These are phyloP conservation scores for Hoplostethus mediterraneus DNA, from an alignment of 2,797 vertebrate species.

Conservation along the genomic window DNA sequence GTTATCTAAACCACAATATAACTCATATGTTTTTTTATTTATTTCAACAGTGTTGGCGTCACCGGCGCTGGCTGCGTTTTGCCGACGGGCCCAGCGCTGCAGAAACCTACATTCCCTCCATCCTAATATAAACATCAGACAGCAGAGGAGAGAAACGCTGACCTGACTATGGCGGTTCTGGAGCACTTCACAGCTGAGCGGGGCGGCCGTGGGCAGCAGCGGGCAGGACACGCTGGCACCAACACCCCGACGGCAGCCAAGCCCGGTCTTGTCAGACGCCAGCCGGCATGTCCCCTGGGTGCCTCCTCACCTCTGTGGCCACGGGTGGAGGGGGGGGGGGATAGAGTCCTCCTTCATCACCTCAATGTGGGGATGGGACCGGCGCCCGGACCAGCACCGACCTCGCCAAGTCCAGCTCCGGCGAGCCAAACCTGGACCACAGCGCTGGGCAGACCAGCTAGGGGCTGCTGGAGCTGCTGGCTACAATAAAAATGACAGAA, in stretches of 20 bases:
- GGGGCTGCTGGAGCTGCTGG: slow-evolving; percentile 53
- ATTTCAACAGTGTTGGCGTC: not conserved
- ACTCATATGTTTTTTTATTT: no score
- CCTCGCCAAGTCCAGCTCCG: slow-evolving; percentile 59
- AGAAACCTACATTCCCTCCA: not conserved
- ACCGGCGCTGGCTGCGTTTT: not conserved
- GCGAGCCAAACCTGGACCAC: slow-evolving; percentile 41
- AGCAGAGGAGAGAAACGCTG: slow-evolving; percentile 51
- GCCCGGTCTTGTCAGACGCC: slow-evolving; percentile 66
- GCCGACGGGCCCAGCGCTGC: not conserved
- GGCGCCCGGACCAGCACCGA: slow-evolving; percentile 51
- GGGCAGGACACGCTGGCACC: slow-evolving; percentile 77
- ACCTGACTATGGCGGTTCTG: slow-evolving; percentile 48
- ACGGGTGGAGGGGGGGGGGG: slow-evolving; percentile 19
- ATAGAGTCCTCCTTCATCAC: slow-evolving; percentile 80
- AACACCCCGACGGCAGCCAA: slow-evolving; percentile 52
- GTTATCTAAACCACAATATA: not conserved
- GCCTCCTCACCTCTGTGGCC: slow-evolving; percentile 73
- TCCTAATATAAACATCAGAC: slow-evolving; percentile 11
- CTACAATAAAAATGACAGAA: slow-evolving; percentile 36
- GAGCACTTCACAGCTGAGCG: slow-evolving; percentile 60
- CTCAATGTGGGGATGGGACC: slow-evolving; percentile 68
- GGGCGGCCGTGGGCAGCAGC: slow-evolving; percentile 54
- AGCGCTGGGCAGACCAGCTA: slow-evolving; percentile 58
- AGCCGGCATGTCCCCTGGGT: slow-evolving; percentile 71